phyloP scores from a whole-genome alignment of 2,888 invertebrate species.

The Chymomyza caudatula region DNA sequence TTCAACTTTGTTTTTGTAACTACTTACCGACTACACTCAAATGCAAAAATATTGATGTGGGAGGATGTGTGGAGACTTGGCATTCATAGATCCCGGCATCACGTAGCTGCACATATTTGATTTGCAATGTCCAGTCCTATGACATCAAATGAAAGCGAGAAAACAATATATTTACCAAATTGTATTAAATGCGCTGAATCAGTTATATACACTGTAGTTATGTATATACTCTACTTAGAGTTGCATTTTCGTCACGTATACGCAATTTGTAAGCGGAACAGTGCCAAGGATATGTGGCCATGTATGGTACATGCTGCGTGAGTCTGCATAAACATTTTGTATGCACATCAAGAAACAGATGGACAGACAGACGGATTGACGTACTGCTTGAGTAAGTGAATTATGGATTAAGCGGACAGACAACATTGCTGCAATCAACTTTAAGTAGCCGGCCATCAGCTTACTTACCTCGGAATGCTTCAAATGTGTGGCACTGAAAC shows the following conservation, averaged over 20 bases:
- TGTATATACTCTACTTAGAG: background rate
- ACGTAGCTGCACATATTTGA: slow-evolving; percentile 90
- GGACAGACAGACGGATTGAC: slow-evolving; percentile 1
- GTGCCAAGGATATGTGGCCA: slow-evolving; percentile 12
- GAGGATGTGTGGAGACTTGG: slow-evolving; percentile 94
- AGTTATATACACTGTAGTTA: background rate
- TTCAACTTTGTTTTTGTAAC: background rate
- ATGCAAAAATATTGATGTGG: slow-evolving; percentile 91
- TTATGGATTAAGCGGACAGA: background rate
- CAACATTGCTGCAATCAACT: slow-evolving; percentile 1
- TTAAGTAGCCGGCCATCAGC: slow-evolving; percentile 9
- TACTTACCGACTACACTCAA: slow-evolving; percentile 92
- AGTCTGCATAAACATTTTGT: slow-evolving; percentile 27
- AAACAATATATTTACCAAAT: slow-evolving; percentile 2
- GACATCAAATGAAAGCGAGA: slow-evolving; percentile 3
- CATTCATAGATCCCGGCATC: slow-evolving; percentile 94
- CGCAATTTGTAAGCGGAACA: slow-evolving; percentile 32
- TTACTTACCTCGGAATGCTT: slow-evolving; percentile 89
- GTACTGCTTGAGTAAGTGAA: background rate
- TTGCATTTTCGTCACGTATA: slow-evolving; percentile 50
- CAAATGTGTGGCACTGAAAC: slow-evolving; percentile 91
- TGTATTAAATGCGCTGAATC: background rate
- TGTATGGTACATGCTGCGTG: slow-evolving; percentile 2
- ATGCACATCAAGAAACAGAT: slow-evolving; percentile 20
- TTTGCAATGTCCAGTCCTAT: slow-evolving; percentile 94